Percentiles rank a stretch among this genome's conserved stretches.
These are phyloP conservation scores for Siderastrea radians DNA, from an alignment of 92 coral and sea anemone species.

Conservation along the genomic window DNA sequence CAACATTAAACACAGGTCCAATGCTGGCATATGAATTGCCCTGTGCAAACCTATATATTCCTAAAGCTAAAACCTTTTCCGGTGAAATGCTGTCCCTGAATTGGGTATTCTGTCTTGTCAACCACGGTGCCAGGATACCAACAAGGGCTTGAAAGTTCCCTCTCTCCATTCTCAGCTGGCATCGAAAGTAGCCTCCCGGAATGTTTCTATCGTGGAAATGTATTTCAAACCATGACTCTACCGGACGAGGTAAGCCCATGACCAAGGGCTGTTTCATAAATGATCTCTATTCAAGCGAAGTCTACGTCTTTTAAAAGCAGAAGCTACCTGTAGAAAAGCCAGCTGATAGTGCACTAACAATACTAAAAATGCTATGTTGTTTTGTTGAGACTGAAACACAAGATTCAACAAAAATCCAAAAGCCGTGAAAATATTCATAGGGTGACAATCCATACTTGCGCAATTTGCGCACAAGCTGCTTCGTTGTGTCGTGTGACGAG, in stretches of 20 bases:
- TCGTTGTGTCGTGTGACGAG: neutral
- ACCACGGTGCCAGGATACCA: slow-evolving; percentile 27
- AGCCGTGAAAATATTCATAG: slow-evolving; percentile 1
- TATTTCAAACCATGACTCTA: slow-evolving; percentile 32
- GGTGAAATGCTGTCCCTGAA: slow-evolving; percentile 34
- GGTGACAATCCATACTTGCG: slow-evolving; percentile 11
- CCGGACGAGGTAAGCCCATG: slow-evolving; percentile 16
- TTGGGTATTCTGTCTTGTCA: slow-evolving; percentile 12
- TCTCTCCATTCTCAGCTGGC: slow-evolving; percentile 26
- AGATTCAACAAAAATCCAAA: slow-evolving; percentile 20
- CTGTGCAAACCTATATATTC: slow-evolving; percentile 25
- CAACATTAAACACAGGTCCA: slow-evolving; percentile 30
- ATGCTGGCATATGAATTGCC: slow-evolving; percentile 34
- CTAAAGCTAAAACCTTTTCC: slow-evolving; percentile 31
- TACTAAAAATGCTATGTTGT: slow-evolving; percentile 19
- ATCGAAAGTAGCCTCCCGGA: slow-evolving; percentile 17
- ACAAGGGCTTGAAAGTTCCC: slow-evolving; percentile 26
- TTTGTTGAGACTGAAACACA: slow-evolving; percentile 32
- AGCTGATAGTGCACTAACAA: slow-evolving; percentile 28
- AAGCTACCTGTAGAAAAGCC: slow-evolving; percentile 19
- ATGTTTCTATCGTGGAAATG: slow-evolving; percentile 26
- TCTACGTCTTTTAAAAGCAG: slow-evolving; percentile 12
- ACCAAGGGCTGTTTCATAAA: slow-evolving; percentile 29
- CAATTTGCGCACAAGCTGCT: neutral
- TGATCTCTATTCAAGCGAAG: slow-evolving; percentile 16